phyloP scores from a whole-genome alignment of 1,140 invertebrate species.

The Cotesia vestalis region DNA sequence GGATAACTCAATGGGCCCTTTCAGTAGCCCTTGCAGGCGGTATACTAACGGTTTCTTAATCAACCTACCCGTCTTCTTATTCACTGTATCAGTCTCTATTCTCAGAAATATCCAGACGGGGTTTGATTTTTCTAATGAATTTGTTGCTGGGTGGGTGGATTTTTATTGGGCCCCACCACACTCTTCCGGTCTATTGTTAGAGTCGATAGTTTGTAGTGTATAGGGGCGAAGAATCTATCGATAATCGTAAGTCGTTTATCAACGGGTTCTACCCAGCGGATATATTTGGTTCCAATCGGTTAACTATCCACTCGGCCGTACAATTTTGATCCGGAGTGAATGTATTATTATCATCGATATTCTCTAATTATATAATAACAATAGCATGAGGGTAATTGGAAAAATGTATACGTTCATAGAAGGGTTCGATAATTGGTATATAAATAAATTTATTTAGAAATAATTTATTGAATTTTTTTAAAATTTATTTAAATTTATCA shows the following conservation, averaged over 20 bases:
- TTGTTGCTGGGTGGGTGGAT: background rate
- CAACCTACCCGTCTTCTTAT: conserved; percentile 9
- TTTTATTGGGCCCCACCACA: background rate
- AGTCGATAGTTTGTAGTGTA: background rate
- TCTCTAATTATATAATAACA: too few relatives aligned
- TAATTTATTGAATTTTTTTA: too few relatives aligned
- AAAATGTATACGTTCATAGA: too few relatives aligned
- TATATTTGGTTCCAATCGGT: conserved; percentile 21
- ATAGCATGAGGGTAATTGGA: too few relatives aligned
- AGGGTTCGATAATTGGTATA: too few relatives aligned
- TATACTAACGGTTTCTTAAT: conserved; percentile 25
- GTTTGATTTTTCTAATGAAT: background rate
- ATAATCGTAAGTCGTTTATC: conserved; percentile 24
- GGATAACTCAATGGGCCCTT: conserved; percentile 16
- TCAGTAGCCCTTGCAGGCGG: conserved; percentile 1
- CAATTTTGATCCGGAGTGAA: background rate
- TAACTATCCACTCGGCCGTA: background rate
- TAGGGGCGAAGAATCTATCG: background rate
- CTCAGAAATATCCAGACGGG: background rate
- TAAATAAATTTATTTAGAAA: too few relatives aligned
- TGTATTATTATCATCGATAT: too few relatives aligned
- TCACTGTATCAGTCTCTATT: background rate
- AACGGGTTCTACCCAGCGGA: conserved; percentile 2
- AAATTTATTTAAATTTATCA: too few relatives aligned
- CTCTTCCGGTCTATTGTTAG: conserved; percentile 28